Conservation (phyloP, 2,113 vertebrate genomes). For the Ardeotis arabs region DNA sequence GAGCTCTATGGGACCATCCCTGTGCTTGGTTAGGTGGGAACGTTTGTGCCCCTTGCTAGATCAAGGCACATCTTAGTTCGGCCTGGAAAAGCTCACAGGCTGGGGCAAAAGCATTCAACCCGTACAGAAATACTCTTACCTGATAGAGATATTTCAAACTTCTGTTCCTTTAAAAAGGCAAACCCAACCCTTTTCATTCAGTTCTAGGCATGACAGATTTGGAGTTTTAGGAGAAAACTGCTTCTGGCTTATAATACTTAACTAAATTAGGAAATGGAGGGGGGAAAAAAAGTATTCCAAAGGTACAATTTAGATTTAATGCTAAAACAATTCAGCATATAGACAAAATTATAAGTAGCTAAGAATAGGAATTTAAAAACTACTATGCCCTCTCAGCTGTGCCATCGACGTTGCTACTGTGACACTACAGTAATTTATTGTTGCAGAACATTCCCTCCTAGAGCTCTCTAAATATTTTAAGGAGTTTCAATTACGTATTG, state of each 20-base stretch:
- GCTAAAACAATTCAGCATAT: background rate
- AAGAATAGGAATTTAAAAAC: constrained; percentile 9
- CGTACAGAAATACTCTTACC: background rate
- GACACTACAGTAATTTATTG: constrained; percentile 38
- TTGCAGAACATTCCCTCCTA: constrained; percentile 38
- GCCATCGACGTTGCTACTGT: background rate
- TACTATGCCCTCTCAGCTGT: background rate
- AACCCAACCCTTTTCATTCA: background rate
- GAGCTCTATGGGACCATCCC: background rate
- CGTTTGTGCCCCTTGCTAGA: fast-evolving
- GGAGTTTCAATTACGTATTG: constrained; percentile 41
- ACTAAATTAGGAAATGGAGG: background rate
- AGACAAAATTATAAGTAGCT: background rate
- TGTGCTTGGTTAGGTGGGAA: background rate
- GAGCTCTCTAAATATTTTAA: constrained; percentile 66
- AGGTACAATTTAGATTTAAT: background rate
- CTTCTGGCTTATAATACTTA: background rate
- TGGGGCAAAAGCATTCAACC: background rate
- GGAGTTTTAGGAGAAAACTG: background rate
- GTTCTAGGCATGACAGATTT: background rate
- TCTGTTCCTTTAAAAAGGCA: background rate
- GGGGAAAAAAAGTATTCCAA: background rate
- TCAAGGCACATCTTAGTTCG: background rate
- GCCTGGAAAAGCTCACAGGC: background rate
- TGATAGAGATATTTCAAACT: background rate